Conservation (phyloP, 2,888 invertebrate genomes). For the Criorhina ranunculi region DNA sequence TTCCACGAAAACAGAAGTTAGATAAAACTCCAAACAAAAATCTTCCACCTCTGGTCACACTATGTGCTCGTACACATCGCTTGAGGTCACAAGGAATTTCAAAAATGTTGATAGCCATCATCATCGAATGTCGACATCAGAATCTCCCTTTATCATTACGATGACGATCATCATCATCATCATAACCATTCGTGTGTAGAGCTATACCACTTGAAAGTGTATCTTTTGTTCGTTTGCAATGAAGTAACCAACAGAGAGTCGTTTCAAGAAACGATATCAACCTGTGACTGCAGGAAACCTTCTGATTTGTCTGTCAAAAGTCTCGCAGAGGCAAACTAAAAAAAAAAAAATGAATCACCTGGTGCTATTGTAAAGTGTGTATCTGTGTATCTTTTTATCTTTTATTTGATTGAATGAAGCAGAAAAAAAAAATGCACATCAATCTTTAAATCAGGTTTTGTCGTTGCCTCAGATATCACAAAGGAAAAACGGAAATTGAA, state of each 20-base stretch:
- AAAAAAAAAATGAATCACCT: slow-evolving; percentile 41
- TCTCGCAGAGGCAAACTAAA: slow-evolving; percentile 22
- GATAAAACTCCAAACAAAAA: no score
- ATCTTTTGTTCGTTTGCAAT: slow-evolving; percentile 40
- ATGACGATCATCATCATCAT: slow-evolving; percentile 8
- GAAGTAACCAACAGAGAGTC: slow-evolving; percentile 21
- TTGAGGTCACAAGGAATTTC: slow-evolving; percentile 11
- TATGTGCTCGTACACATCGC: neutral
- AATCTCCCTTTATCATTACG: neutral
- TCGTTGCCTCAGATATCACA: neutral
- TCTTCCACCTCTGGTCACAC: no score
- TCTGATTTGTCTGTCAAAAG: slow-evolving; percentile 55
- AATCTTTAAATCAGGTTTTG: slow-evolving; percentile 34
- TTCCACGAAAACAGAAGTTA: no score
- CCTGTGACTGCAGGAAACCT: slow-evolving; percentile 19
- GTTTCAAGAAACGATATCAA: neutral
- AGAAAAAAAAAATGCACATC: slow-evolving; percentile 3
- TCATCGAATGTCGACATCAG: slow-evolving; percentile 28
- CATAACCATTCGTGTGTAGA: slow-evolving; percentile 5
- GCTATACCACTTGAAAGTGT: slow-evolving; percentile 36
- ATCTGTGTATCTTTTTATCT: slow-evolving; percentile 26
- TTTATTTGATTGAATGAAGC: slow-evolving; percentile 17
- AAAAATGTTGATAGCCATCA: slow-evolving; percentile 39
- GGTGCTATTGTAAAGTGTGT: slow-evolving; percentile 10
- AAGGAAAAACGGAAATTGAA: no score